phyloP scores from a whole-genome alignment of 2,113 vertebrate genomes.

The Syrrhaptes paradoxus region DNA sequence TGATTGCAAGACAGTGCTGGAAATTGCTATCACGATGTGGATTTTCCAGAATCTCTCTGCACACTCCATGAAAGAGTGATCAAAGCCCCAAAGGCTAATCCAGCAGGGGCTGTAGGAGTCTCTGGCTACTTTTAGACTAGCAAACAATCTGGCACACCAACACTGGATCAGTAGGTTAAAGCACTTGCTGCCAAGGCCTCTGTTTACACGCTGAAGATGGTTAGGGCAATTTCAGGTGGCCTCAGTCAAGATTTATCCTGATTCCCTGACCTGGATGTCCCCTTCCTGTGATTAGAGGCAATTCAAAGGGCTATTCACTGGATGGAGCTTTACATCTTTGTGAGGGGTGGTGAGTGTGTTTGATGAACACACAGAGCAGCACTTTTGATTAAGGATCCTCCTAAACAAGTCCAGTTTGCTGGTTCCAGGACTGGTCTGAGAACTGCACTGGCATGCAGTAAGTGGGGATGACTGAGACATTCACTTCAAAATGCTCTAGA shows the following conservation, averaged over 20 bases:
- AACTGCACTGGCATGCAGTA: not conserved
- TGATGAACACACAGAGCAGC: not conserved
- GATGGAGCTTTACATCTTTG: not conserved
- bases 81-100: not conserved
- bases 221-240: not conserved
- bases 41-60: not conserved
- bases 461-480: not conserved
- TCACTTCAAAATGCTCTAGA: not conserved
- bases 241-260: not conserved
- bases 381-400: not conserved
- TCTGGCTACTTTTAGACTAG: not conserved
- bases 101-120: not conserved
- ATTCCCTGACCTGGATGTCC: not conserved
- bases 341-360: not conserved
- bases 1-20: not conserved
- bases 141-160: not conserved
- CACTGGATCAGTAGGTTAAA: not conserved
- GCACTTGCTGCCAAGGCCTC: not conserved
- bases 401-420: not conserved
- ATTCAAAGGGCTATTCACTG: not conserved
- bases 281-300: not conserved
- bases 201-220: not conserved
- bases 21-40: not conserved
- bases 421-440: not conserved
- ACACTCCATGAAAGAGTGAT: fast-evolving